Base-by-base conservation (phyloP, 2,113 vertebrate genomes). In the Orthochromis malagaraziensis region DNA sequence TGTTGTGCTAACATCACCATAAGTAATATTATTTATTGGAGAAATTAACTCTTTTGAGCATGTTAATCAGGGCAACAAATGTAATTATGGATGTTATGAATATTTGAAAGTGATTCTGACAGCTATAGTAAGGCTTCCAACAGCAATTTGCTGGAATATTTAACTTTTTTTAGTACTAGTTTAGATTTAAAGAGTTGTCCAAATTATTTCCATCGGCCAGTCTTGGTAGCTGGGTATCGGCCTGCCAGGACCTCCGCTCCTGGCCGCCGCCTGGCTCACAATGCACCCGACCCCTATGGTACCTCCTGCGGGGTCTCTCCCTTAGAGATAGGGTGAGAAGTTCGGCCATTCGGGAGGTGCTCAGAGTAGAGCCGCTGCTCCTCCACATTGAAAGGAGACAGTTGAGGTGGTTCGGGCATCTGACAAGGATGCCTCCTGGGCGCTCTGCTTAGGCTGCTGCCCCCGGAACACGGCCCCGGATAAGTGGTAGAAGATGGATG, bases 21-120 rank as follows among this genome's bases (percentile, higher is more conserved):
- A 47, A 91, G 12, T 21, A 8, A 26, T 70, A 1, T 87, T 31
- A 94, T 95, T 97, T 95, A 82, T 65, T 63, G 26, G 13, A 47
- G 42, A 21, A 45, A 63, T 49, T 3, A 4, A 33, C 21, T 60
- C 21, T 45, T 2, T 82, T 31, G 5, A 82, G 29, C 0, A 6
- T 14, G 40, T 21, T 82, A 63, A 63, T 60, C 24, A 0, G 11
- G 19, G 6, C 9, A 24, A 58, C 14, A 81, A 58, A 42, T 42
- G 7, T 12, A 24, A 54, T 9, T 42, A 5, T 54, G 6, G 16
- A 7, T 65, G 14, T 75, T 47, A 29, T 47, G 10, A 0, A 42
- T 9, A 17, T 6, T 13, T 57, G 9, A 81, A 81, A 12, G 21
- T 26, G 21, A 58, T 42, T 40, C 10, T 42, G 16, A 58, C 35